Percentiles rank a stretch among this genome's conserved stretches.
These are phyloP conservation scores for Loriculus beryllinus DNA, from an alignment of 2,797 vertebrate genomes.

Conservation along the genomic window DNA sequence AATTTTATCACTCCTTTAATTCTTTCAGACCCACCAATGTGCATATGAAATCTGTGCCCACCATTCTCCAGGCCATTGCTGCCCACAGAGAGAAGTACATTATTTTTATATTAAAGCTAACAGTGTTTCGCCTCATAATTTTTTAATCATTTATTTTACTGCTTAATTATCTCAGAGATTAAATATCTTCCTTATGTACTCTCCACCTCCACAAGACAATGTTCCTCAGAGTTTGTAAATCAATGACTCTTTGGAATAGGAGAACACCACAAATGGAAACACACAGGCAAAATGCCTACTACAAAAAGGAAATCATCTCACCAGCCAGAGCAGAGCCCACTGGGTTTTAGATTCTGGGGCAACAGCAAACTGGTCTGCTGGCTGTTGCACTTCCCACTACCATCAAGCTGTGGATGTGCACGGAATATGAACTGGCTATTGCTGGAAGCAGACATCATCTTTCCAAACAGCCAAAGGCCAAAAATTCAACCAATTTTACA, in stretches of 20 bases:
- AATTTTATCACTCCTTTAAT: too few species aligned
- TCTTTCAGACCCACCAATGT: too few species aligned
- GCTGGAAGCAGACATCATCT: slow-evolving; percentile 15
- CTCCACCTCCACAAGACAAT: not conserved
- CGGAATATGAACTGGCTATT: not conserved
- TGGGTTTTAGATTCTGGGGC: not conserved
- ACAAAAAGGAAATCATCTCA: not conserved
- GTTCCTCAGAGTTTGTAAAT: not conserved
- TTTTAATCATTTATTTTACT: slow-evolving; percentile 58
- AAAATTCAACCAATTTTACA: slow-evolving; percentile 27
- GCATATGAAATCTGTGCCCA: too few species aligned
- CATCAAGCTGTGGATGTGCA: not conserved
- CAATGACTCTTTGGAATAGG: not conserved
- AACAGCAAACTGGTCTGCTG: not conserved
- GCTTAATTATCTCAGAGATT: slow-evolving; percentile 53
- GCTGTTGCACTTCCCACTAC: not conserved
- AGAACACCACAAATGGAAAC: not conserved
- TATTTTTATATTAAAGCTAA: slow-evolving; percentile 51
- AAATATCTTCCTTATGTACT: not conserved
- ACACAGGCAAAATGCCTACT: not conserved
- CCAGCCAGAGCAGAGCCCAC: not conserved
- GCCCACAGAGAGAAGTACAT: not conserved
- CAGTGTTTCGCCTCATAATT: not conserved
- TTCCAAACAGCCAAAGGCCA: slow-evolving; percentile 54
- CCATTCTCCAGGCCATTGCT: too few species aligned